Conservation (phyloP, 2,888 invertebrate species). For the Euphydryas editha region DNA sequence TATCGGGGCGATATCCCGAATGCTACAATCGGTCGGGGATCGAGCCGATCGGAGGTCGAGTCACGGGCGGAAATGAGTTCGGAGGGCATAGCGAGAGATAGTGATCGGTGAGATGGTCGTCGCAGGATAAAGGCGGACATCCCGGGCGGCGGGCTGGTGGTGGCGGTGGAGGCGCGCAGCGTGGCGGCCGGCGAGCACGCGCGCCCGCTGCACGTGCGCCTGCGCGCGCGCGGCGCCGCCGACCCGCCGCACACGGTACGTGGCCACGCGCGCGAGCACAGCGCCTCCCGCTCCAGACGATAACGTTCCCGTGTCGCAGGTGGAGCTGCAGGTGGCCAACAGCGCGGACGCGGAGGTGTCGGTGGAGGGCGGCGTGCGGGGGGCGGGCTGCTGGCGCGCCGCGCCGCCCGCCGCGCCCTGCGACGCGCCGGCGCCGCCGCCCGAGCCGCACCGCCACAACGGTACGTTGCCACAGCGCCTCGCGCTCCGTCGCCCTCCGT, state of each 20-base stretch:
- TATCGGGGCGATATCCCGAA: too few species aligned
- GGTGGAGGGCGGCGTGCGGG: conserved; percentile 52
- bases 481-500: background rate
- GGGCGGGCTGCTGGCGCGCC: conserved; percentile 43
- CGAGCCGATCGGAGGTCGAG: too few species aligned
- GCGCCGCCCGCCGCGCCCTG: conserved; percentile 42
- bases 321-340: conserved; percentile 62
- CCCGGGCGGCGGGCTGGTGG: conserved; percentile 67
- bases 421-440: conserved; percentile 41
- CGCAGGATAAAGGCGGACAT: conserved; percentile 63
- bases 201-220: conserved; percentile 64
- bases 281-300: background rate
- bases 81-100: too few species aligned
- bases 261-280: background rate
- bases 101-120: background rate
- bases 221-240: conserved; percentile 59
- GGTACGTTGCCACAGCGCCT: conserved; percentile 21
- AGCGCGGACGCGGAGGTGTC: conserved; percentile 49
- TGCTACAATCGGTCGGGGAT: too few species aligned
- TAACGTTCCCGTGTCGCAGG: conserved; percentile 43
- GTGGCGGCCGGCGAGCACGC: conserved; percentile 64
- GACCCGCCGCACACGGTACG: conserved; percentile 61
- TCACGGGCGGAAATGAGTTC: too few species aligned
- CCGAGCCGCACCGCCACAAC: conserved; percentile 40
- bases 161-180: conserved; percentile 68